phyloP scores from a whole-genome alignment of 2,113 vertebrate genomes.

The Chloebia gouldiae region DNA sequence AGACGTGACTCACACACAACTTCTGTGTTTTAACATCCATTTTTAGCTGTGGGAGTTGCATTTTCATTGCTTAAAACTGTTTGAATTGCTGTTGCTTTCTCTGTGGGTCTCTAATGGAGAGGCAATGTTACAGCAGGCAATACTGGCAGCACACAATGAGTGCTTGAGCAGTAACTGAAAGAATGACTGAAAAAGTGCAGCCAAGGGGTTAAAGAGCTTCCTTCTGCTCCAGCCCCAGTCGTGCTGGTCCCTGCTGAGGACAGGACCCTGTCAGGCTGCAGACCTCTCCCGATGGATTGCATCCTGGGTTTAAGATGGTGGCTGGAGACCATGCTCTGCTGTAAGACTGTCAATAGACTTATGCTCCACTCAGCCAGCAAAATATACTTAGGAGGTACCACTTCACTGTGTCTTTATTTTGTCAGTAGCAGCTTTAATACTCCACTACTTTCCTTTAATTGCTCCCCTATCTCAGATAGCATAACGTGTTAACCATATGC shows the following conservation, averaged over 20 bases:
- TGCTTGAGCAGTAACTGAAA: not conserved
- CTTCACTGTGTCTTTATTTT: not conserved
- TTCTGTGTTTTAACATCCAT: not conserved
- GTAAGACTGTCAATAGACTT: not conserved
- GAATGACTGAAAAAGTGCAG: not conserved
- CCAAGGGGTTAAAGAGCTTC: not conserved
- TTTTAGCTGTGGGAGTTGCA: not conserved
- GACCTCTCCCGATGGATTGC: not conserved
- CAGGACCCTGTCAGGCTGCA: not conserved
- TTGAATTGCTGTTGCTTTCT: not conserved
- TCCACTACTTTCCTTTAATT: constrained; percentile 12
- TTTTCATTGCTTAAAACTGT: not conserved
- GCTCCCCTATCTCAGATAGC: not conserved
- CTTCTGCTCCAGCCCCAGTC: not conserved
- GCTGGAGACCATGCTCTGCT: not conserved
- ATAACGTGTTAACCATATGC: constrained; percentile 8
- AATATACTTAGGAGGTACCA: not conserved
- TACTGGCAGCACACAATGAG: not conserved
- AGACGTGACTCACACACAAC: not conserved
- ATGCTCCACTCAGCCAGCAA: not conserved
- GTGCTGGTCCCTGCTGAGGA: not conserved
- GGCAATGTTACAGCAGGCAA: not conserved
- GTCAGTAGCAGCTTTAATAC: constrained; percentile 3
- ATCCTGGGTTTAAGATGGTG: accelerated
- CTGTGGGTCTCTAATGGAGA: not conserved